Percentiles rank a stretch among this genome's conserved stretches.
Conservation (phyloP, 2,797 vertebrate species). For the Hydrolagus colliei region DNA sequence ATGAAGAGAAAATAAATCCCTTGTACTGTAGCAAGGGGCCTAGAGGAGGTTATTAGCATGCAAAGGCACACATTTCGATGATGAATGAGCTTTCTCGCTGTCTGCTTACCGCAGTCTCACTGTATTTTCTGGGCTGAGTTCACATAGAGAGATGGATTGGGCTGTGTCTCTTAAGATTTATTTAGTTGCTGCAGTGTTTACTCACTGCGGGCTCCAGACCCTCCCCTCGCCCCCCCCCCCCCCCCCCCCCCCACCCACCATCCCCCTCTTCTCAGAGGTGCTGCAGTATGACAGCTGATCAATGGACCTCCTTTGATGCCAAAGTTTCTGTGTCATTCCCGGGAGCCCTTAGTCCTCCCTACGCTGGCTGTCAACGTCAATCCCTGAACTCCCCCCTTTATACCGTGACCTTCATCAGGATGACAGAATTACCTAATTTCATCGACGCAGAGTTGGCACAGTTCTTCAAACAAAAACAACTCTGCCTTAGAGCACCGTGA, state of each 20-base stretch:
- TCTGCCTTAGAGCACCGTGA: not conserved
- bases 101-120: not conserved
- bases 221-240: not conserved
- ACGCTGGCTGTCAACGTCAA: not conserved
- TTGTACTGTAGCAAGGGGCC: not conserved
- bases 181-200: conserved; percentile 4
- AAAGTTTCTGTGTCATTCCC: not conserved
- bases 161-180: conserved; percentile 1
- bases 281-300: not conserved
- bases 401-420: not conserved
- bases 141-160: not conserved
- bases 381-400: not conserved
- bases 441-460: not conserved
- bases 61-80: not conserved
- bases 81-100: not conserved
- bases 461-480: not conserved
- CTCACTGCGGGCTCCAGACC: not conserved
- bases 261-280: not conserved
- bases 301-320: not conserved
- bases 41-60: not conserved
- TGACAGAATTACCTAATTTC: not conserved
- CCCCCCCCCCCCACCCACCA: not conserved
- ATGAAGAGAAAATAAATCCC: not conserved
- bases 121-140: not conserved
- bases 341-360: not conserved